phyloP scores from a whole-genome alignment of 2,888 invertebrate genomes.

The Brachypterus glaber region DNA sequence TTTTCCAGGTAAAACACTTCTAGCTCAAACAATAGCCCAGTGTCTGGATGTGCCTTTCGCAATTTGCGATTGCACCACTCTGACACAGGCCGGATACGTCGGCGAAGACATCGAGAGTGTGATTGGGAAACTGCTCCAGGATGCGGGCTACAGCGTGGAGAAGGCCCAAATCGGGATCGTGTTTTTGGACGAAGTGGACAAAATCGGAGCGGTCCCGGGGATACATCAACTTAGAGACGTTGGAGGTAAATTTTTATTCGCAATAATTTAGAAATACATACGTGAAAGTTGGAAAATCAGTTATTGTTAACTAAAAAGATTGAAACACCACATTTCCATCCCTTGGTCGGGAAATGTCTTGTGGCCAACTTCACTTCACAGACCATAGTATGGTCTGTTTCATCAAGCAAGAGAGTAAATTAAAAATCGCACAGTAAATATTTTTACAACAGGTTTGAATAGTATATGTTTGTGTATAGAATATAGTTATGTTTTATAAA shows the following conservation, averaged over 20 bases:
- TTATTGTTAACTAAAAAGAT: too few species aligned
- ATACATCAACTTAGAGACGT: conserved; percentile 90
- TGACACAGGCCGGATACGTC: conserved; percentile 95
- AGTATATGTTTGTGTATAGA: too few species aligned
- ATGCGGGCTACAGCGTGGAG: conserved; percentile 95
- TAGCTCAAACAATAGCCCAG: conserved; percentile 95
- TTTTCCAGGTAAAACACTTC: conserved; percentile 80
- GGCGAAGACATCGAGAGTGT: conserved; percentile 99
- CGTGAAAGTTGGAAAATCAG: too few species aligned
- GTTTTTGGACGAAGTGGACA: conserved; percentile 97
- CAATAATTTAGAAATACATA: too few species aligned
- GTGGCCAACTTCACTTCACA: too few species aligned
- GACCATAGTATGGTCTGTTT: too few species aligned
- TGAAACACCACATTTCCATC: too few species aligned
- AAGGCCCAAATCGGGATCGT: conserved; percentile 97
- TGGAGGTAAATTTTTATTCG: conserved; percentile 50
- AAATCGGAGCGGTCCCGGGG: conserved; percentile 96
- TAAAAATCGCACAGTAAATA: too few species aligned
- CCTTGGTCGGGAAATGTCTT: too few species aligned
- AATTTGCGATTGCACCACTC: conserved; percentile 95
- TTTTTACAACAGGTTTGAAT: too few species aligned
- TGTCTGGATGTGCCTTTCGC: conserved; percentile 98
- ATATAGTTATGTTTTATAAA: too few species aligned
- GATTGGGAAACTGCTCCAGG: conserved; percentile 89
- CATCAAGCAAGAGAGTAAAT: too few species aligned